These are phyloP conservation scores for Nasonovia ribisnigri DNA, from an alignment of 2,888 invertebrate species.

Conservation along the genomic window DNA sequence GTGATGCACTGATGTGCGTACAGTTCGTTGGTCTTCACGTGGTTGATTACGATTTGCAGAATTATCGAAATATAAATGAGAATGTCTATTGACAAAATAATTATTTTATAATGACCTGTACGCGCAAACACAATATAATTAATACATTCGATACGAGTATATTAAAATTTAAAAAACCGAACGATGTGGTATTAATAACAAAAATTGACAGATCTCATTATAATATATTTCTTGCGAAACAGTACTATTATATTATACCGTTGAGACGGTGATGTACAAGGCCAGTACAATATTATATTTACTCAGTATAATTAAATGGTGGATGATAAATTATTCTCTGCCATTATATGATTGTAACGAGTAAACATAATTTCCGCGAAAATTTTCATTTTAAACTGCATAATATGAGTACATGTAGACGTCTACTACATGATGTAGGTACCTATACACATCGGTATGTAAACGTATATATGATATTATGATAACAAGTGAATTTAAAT, in stretches of 20 bases:
- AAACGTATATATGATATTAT: neutral
- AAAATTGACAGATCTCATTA: neutral
- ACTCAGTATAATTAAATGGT: neutral
- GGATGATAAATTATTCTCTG: neutral
- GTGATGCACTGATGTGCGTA: neutral
- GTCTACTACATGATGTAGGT: neutral
- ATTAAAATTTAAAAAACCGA: neutral
- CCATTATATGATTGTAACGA: neutral
- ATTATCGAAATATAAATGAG: neutral
- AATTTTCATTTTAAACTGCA: neutral
- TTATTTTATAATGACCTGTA: neutral
- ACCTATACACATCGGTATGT: too few species aligned
- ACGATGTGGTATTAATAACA: neutral
- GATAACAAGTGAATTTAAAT: neutral
- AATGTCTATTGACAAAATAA: neutral
- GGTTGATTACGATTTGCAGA: neutral
- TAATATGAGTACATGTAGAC: neutral
- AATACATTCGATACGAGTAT: constrained; percentile 3
- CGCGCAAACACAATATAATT: neutral
- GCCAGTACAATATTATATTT: neutral
- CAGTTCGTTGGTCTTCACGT: neutral
- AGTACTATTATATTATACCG: neutral
- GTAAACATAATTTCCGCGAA: neutral
- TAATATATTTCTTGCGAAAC: neutral
- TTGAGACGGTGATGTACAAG: neutral